Evolutionary conservation across 2,113 vertebrate species (phyloP).

Genomic region (Danionella cerebrum): DNA sequence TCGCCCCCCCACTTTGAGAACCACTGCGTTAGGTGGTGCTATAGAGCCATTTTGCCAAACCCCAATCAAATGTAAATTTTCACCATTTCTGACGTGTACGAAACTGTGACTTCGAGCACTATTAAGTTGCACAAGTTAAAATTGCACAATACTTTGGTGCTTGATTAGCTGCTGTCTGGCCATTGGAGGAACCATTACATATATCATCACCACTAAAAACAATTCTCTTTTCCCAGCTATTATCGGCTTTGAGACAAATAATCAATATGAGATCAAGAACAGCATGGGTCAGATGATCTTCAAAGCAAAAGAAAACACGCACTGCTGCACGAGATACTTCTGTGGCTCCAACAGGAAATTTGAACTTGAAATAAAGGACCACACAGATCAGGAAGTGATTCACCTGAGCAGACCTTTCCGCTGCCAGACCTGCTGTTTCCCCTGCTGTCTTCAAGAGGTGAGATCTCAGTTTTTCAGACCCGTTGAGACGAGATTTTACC

Average conservation of each 20-base stretch:
- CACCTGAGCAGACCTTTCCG: constrained; percentile 58
- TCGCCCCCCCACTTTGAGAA: too few relatives aligned
- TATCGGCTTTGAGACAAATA: constrained; percentile 58
- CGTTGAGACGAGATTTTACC: background rate
- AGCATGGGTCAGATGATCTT: constrained; percentile 57
- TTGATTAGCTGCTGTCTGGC: too few relatives aligned
- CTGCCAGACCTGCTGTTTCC: constrained; percentile 59
- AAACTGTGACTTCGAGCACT: too few relatives aligned
- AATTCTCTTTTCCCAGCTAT: constrained; percentile 42
- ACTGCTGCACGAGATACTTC: constrained; percentile 59
- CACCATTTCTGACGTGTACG: too few relatives aligned
- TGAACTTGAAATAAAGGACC: constrained; percentile 53
- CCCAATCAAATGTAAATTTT: too few relatives aligned
- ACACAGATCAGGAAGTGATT: constrained; percentile 57
- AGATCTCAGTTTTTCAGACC: background rate
- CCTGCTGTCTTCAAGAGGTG: constrained; percentile 70
- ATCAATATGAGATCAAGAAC: constrained; percentile 60
- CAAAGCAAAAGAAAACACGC: constrained; percentile 56
- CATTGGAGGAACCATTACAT: too few relatives aligned
- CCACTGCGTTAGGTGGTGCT: too few relatives aligned
- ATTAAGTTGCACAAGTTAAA: too few relatives aligned
- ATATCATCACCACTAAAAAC: too few relatives aligned
- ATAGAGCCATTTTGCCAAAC: too few relatives aligned
- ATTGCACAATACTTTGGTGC: too few relatives aligned
- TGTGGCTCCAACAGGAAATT: constrained; percentile 59